Percentiles rank a stretch among this genome's conserved stretches.
These are phyloP conservation scores for Chaenodraco wilsoni DNA, from an alignment of 2,797 vertebrate genomes.

Conservation along the genomic window DNA sequence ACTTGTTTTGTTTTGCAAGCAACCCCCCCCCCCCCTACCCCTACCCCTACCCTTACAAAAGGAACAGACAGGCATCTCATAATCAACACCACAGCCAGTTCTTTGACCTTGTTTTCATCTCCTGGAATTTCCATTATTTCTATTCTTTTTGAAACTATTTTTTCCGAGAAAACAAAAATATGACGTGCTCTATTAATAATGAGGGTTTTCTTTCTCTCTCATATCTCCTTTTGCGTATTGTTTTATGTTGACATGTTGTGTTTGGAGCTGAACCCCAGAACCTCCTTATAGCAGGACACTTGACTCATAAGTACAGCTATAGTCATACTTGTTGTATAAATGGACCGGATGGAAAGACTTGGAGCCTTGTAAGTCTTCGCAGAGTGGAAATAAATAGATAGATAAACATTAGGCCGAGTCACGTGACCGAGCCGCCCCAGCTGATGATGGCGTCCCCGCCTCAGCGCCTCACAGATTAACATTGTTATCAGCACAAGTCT, in stretches of 20 bases:
- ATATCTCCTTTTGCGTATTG: constrained; percentile 41
- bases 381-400: constrained; percentile 66
- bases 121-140: constrained; percentile 75
- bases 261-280: constrained; percentile 37
- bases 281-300: constrained; percentile 51
- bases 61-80: constrained; percentile 70
- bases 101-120: constrained; percentile 64
- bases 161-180: constrained; percentile 21
- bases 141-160: constrained; percentile 40
- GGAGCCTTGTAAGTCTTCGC: constrained; percentile 41
- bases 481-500: constrained; percentile 82
- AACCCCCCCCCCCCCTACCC: constrained; percentile 10
- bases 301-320: constrained; percentile 66
- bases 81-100: constrained; percentile 62
- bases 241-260: constrained; percentile 46
- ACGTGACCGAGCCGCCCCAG: constrained; percentile 40
- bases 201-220: constrained; percentile 40
- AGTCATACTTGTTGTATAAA: constrained; percentile 48
- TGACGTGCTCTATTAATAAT: constrained; percentile 70
- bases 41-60: neutral
- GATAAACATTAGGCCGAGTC: constrained; percentile 60
- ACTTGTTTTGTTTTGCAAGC: constrained; percentile 82
- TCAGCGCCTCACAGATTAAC: constrained; percentile 71
- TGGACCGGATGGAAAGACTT: constrained; percentile 48
- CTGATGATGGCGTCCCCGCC: constrained; percentile 50